Evolutionary conservation across 2,113 vertebrate genomes (phyloP).

Genomic region (Tenebrosternarchus preto): DNA sequence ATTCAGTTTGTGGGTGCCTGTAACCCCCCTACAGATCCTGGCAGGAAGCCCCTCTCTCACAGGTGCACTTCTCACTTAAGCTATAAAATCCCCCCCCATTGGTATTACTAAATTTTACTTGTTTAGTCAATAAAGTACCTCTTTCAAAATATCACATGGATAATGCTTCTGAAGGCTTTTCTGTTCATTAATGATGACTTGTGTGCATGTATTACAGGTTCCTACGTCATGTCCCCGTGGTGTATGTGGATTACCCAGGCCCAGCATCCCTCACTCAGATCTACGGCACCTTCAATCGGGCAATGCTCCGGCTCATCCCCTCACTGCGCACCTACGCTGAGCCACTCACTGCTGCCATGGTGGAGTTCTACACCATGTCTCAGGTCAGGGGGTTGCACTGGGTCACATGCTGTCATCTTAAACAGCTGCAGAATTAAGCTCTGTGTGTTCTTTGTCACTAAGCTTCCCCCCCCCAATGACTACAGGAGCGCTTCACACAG

Average conservation of each 20-base stretch:
- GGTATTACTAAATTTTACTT: neutral
- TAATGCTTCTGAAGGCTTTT: neutral
- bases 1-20: constrained; percentile 99
- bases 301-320: constrained; percentile 95
- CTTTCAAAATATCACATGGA: neutral
- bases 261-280: constrained; percentile 98
- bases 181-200: neutral
- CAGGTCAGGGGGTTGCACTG: constrained; percentile 73
- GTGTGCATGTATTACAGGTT: constrained; percentile 74
- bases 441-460: neutral
- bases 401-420: neutral
- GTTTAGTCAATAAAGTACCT: neutral
- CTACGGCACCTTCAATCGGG: constrained; percentile 97
- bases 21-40: constrained; percentile 97
- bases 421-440: neutral
- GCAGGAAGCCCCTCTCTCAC: constrained; percentile 94
- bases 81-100: neutral
- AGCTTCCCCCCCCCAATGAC: neutral
- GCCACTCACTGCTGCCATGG: constrained; percentile 97
- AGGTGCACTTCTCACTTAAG: constrained; percentile 72
- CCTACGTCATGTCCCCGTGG: constrained; percentile 93
- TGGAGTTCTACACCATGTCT: constrained; percentile 99
- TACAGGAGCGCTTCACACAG: constrained; percentile 95
- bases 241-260: constrained; percentile 98
- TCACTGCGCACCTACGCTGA: constrained; percentile 93